Evolutionary conservation across 2,113 vertebrate genomes (phyloP), one percentile per base, ranked within the genome.

Genomic region (Plecotus auritus): DNA sequence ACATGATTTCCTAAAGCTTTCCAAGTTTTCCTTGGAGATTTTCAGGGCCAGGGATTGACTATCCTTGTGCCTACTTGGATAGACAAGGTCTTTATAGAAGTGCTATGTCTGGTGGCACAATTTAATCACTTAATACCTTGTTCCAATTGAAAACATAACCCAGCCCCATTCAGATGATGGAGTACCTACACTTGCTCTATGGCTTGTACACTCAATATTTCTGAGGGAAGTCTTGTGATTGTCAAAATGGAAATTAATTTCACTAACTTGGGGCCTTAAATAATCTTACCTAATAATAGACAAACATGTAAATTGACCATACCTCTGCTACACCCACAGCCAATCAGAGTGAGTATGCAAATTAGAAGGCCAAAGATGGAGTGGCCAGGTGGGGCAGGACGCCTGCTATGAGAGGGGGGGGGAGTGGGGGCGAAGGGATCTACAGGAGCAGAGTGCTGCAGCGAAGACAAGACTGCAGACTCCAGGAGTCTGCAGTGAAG

Each of bases 201-300:
- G 88, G 47, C 83, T 95, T 93, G 94, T 91, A 66, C 40, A 96
- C 84, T 96, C 88, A 95, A 88, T 97, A 97, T 88, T 96, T 96
- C 92, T 76, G 86, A 96, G 56, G 42, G 42, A 80, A 96, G 51
- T 88, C 37, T 64, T 7, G 77, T 92, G 81, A 91, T 59, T 77
- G 88, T 49, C 5, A 2, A 84, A 72, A 92, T 64, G 28, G 93
- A 96, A 96, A 67, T 95, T 32, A 61, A 80, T 56, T 96, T 97
- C 64, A 14, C 54, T 80, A 47, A 91, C 61, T 85, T 74, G 59
- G 84, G 28, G n/a, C 35, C 47, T 93, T 67, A 70, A 82, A 5
- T 69, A 0, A 85, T 56, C 23, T 54, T 54, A 54, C 51, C 51
- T 54, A 54, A 54, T 20, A 54, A 54, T 54, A 54, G 51, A 54